Conservation (phyloP, 2,888 invertebrate genomes). For the Mesoligia furuncula region DNA sequence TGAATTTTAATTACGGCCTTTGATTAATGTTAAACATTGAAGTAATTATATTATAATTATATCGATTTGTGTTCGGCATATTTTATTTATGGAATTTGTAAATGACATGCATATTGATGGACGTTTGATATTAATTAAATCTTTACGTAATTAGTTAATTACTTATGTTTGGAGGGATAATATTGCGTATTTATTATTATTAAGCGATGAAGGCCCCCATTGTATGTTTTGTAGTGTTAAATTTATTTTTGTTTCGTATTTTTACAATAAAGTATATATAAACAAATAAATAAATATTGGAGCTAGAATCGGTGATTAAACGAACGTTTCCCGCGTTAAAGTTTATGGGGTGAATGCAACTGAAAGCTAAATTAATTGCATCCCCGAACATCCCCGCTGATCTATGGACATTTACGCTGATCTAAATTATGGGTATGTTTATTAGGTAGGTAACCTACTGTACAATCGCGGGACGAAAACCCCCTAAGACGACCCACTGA, state of each 20-base stretch:
- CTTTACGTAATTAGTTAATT: conserved; percentile 24
- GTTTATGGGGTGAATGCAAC: conserved; percentile 52
- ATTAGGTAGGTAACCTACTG: conserved; percentile 13
- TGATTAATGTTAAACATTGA: conserved; percentile 37
- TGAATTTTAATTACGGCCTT: conserved; percentile 22
- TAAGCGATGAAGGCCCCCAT: background rate
- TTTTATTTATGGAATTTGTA: conserved; percentile 31
- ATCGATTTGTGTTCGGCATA: conserved; percentile 38
- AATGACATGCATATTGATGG: conserved; percentile 10
- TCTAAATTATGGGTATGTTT: conserved; percentile 28
- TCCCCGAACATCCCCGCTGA: conserved; percentile 40
- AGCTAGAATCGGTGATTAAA: conserved; percentile 23
- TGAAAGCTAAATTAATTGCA: conserved; percentile 47
- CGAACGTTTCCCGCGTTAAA: conserved; percentile 21
- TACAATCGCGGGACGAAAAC: background rate
- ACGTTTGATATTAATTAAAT: conserved; percentile 33
- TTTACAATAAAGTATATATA: background rate
- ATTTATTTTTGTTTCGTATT: background rate
- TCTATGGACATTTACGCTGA: conserved; percentile 31
- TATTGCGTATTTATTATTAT: background rate
- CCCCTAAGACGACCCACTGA: too few species aligned
- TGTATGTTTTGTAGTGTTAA: background rate
- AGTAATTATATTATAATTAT: conserved; percentile 56
- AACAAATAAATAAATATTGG: background rate
- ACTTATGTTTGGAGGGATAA: background rate